A percentile compares a stretch with the other conserved stretches of the same genome.
Conservation (phyloP, 2,113 vertebrate species). For the Opisthocomus hoazin region DNA sequence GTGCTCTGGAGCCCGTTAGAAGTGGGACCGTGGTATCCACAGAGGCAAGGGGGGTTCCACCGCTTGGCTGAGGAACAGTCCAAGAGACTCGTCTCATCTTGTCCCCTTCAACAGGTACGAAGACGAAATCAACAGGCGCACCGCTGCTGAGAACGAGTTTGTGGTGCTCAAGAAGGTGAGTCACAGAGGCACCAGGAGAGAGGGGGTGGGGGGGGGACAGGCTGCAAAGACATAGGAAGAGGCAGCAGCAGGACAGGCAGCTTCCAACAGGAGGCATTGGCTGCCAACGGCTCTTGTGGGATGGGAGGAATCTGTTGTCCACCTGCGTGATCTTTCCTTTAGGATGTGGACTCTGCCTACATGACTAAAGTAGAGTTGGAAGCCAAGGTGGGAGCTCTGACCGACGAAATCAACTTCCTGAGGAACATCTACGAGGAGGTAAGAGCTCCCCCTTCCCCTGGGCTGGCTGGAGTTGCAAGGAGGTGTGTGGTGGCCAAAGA, state of each 20-base stretch:
- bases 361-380: constrained; percentile 74
- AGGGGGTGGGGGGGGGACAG: neutral
- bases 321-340: neutral
- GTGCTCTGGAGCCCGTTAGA: neutral
- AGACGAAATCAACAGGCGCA: constrained; percentile 89
- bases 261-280: neutral
- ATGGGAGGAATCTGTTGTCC: accelerated
- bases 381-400: constrained; percentile 52
- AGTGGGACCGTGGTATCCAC: neutral
- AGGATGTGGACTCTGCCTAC: constrained; percentile 76
- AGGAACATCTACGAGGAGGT: constrained; percentile 60
- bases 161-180: constrained; percentile 92
- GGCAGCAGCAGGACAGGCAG: neutral
- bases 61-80: neutral
- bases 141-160: constrained; percentile 85
- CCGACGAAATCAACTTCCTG: constrained; percentile 66
- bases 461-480: neutral
- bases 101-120: constrained; percentile 74
- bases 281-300: neutral
- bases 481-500: neutral
- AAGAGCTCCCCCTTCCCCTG: neutral
- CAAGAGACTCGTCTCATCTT: neutral
- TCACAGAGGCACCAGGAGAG: neutral
- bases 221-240: neutral
- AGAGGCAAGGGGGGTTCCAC: neutral